Percentiles rank a stretch among this genome's conserved stretches.
phyloP scores from a whole-genome alignment of 2,797 vertebrate genomes.

The Corythornis leucogaster region DNA sequence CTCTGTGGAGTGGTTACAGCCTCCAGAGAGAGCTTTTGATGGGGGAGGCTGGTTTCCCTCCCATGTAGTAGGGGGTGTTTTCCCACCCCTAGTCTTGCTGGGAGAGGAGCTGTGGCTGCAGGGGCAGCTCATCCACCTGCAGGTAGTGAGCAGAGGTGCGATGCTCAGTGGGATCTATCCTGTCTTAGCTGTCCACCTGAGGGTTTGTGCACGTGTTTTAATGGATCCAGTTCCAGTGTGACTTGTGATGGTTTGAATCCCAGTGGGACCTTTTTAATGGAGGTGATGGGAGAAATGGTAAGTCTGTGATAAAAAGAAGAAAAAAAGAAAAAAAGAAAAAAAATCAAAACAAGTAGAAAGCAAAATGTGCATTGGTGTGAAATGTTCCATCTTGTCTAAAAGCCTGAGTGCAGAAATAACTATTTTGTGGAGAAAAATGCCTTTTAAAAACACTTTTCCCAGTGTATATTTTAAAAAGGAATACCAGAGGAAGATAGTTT shows the following conservation, averaged over 20 bases:
- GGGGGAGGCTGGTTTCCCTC: not conserved
- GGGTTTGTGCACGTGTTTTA: not conserved
- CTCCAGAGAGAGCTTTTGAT: not conserved
- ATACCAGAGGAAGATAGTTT: not conserved
- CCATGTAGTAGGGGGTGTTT: not conserved
- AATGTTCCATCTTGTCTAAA: not conserved
- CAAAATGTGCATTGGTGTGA: not conserved
- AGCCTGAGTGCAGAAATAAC: not conserved
- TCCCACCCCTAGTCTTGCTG: not conserved
- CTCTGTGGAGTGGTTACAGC: not conserved
- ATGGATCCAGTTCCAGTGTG: not conserved
- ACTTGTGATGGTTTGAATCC: not conserved
- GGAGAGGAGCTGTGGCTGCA: not conserved
- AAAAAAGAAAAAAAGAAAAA: not conserved
- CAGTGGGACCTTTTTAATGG: not conserved
- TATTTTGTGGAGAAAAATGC: not conserved
- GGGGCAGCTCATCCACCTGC: rapidly evolving
- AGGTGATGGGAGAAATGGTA: not conserved
- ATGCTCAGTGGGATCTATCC: not conserved
- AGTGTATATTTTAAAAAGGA: not conserved
- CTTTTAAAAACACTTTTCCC: not conserved
- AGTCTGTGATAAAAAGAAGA: not conserved
- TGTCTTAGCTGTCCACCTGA: not conserved
- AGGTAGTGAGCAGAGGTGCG: not conserved
- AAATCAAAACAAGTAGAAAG: not conserved